Conservation (phyloP, 2,888 invertebrate genomes). For the Byasa hedistus region DNA sequence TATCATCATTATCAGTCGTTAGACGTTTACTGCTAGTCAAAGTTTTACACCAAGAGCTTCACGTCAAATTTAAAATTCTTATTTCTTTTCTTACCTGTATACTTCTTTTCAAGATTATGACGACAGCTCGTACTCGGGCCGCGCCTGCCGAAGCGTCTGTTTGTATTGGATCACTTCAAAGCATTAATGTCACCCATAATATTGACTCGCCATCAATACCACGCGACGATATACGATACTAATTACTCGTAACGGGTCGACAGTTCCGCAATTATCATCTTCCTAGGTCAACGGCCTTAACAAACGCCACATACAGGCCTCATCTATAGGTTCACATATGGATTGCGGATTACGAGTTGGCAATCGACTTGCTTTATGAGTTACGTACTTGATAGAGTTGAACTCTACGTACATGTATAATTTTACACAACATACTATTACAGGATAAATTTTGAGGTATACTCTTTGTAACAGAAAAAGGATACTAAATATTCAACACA, state of each 20-base stretch:
- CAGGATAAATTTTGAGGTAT: too few relatives aligned
- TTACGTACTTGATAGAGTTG: too few relatives aligned
- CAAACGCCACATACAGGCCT: neutral
- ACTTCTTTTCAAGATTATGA: conserved; percentile 5
- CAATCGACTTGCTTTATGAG: too few relatives aligned
- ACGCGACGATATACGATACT: conserved; percentile 36
- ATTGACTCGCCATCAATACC: conserved; percentile 40
- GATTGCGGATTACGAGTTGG: too few relatives aligned
- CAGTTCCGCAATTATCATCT: conserved; percentile 19
- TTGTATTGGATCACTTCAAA: conserved; percentile 39
- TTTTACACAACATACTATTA: too few relatives aligned
- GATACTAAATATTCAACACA: too few relatives aligned
- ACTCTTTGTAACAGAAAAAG: too few relatives aligned
- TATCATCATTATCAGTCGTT: too few relatives aligned
- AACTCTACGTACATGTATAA: too few relatives aligned
- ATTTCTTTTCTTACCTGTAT: neutral
- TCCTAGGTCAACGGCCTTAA: conserved; percentile 20
- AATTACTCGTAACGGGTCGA: conserved; percentile 32
- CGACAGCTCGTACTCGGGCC: neutral
- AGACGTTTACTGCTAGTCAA: too few relatives aligned
- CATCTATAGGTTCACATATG: too few relatives aligned
- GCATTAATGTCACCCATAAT: conserved; percentile 37
- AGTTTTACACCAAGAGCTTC: too few relatives aligned
- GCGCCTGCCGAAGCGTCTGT: conserved; percentile 25
- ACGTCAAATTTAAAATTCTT: neutral